These are phyloP conservation scores for Kryptolebias marmoratus DNA, from an alignment of 2,113 vertebrate species.

Conservation along the genomic window DNA sequence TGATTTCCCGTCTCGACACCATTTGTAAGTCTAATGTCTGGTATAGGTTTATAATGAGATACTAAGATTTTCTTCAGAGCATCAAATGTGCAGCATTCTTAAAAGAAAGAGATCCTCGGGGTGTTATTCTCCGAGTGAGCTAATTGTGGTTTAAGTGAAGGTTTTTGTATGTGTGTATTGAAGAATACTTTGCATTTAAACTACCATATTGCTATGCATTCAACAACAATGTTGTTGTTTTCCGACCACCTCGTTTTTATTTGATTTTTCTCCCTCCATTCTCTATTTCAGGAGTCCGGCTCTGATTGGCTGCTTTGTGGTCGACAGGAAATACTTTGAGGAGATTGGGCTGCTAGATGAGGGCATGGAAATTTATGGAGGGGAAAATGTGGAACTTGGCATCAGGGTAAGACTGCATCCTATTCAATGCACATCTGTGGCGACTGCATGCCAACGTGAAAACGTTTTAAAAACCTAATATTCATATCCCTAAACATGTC, in stretches of 20 bases:
- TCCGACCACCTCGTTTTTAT: neutral
- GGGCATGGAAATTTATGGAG: constrained; percentile 84
- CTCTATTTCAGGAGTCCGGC: constrained; percentile 77
- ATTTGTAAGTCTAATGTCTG: constrained; percentile 33
- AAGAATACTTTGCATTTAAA: constrained; percentile 20
- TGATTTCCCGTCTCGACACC: constrained; percentile 28
- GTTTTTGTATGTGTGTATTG: neutral
- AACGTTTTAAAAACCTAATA: neutral
- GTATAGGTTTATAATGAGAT: constrained; percentile 12
- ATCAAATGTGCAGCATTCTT: constrained; percentile 18
- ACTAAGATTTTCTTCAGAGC: constrained; percentile 15
- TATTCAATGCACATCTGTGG: neutral
- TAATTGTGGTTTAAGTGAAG: neutral
- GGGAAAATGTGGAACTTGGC: constrained; percentile 84
- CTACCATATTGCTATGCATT: neutral
- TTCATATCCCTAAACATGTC: neutral
- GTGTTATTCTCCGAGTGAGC: neutral
- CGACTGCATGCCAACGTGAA: neutral
- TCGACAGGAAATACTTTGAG: constrained; percentile 81
- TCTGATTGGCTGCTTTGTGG: constrained; percentile 81
- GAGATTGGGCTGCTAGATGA: constrained; percentile 81
- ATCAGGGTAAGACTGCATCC: constrained; percentile 73
- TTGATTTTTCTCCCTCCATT: neutral
- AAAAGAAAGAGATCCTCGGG: constrained; percentile 6
- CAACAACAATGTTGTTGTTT: neutral